Evolutionary conservation across 2,797 vertebrate species (phyloP).

Genomic region (Phataginus tricuspis): DNA sequence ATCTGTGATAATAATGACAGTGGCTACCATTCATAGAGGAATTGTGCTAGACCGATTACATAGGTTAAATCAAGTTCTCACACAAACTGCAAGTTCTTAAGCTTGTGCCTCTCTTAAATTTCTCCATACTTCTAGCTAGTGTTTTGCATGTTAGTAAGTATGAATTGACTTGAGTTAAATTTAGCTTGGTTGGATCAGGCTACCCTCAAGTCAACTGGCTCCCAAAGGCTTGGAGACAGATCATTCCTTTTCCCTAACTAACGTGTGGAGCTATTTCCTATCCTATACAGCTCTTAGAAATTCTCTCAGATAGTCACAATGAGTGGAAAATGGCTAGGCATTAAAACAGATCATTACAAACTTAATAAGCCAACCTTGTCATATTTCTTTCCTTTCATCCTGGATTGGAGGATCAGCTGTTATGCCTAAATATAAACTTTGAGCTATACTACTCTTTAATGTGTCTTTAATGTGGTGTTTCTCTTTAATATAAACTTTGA

Average conservation of each 20-base stretch:
- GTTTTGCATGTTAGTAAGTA: background rate
- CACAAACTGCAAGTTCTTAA: background rate
- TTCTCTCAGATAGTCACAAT: background rate
- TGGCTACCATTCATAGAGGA: background rate
- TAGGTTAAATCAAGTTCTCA: background rate
- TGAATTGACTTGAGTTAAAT: background rate
- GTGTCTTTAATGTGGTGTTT: background rate
- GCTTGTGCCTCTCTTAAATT: background rate
- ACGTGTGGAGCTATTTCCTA: background rate
- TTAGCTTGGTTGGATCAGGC: background rate
- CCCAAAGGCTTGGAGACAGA: background rate
- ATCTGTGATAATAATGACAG: background rate
- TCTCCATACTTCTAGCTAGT: background rate
- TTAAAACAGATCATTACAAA: background rate
- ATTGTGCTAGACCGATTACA: background rate
- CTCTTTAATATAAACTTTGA: background rate
- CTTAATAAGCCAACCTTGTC: background rate
- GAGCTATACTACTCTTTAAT: background rate
- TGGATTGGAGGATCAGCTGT: background rate
- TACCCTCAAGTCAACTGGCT: background rate
- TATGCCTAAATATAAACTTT: background rate
- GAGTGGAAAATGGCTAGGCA: background rate
- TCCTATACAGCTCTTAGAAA: background rate
- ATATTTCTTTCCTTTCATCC: background rate
- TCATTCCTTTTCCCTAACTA: background rate